Base-by-base conservation (phyloP, 2,888 invertebrate genomes). In the Yponomeuta cagnagella region DNA sequence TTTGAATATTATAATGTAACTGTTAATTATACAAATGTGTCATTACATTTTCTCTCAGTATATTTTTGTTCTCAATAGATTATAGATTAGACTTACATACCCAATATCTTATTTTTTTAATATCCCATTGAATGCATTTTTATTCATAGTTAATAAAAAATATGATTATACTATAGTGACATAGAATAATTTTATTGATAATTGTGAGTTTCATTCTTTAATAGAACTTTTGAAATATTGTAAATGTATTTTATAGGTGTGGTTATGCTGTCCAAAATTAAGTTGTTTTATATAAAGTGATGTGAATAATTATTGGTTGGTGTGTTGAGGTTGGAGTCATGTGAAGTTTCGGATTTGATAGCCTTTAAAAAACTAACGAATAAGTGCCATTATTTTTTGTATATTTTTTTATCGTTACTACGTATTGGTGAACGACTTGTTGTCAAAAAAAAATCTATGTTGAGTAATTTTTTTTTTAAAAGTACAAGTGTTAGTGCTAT, bases 331-430 rank as follows among this genome's bases (percentile, higher is more conserved):
- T 65, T 31, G 31, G 30, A 58, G 52, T 58, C 52, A 58, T 58
- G 52, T 58, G 23, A 64, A 67, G 67, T 37, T 9, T 66, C 43
- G 37, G 37, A 37, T 67, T 67, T 67, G 67, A 67, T 43, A 37
- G 67, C 43, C 37, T 67, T 67, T n/a, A n/a, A 31, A 43, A 37
- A 67, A 67, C 15, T 67, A 37, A 67, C 67, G 67, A 67, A 37
- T 67, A 10, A n/a, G 67, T 67, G 67, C 67, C 67, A 67, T 67
- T 67, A 43, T 43, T 67, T 66, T n/a, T 67, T 67, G 23, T 64
- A 30, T 67, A n/a, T 67, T 67, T 33, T 33, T 67, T 67, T 67
- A 64, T 10, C 3, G n/a, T 64, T 15, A 58, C 52, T 58, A 43
- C 6, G 43, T 33, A 52, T 58, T 58, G 52, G 52, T 58, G 4